phyloP scores from a whole-genome alignment of 2,113 vertebrate species.

The Mormyrus lacerda region DNA sequence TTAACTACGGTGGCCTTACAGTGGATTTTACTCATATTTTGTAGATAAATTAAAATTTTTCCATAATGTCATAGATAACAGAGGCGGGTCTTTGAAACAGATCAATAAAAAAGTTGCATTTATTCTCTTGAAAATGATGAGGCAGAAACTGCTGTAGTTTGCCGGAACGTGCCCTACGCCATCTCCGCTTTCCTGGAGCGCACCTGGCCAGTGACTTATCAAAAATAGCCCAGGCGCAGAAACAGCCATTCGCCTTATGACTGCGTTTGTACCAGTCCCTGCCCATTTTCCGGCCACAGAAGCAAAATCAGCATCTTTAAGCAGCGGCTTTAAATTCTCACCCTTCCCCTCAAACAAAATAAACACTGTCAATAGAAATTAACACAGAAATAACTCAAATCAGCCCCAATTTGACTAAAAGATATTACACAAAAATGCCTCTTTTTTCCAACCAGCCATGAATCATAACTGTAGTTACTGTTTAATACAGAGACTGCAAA shows the following conservation, averaged over 20 bases:
- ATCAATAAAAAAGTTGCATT: not conserved
- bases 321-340: not conserved
- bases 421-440: not conserved
- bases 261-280: not conserved
- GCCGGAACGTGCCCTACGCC: not conserved
- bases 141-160: not conserved
- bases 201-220: constrained; percentile 18
- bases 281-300: not conserved
- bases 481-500: not conserved
- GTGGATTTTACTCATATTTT: not conserved
- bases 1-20: not conserved
- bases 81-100: not conserved
- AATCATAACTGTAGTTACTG: not conserved
- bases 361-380: not conserved
- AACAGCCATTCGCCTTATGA: constrained; percentile 18
- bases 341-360: not conserved
- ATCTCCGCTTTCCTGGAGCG: not conserved
- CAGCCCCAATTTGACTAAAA: not conserved
- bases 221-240: not conserved
- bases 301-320: not conserved
- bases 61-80: not conserved
- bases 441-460: not conserved
- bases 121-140: not conserved
- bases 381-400: not conserved
- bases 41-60: not conserved